Percentiles rank a stretch among this genome's conserved stretches.
phyloP scores from a whole-genome alignment of 2,888 invertebrate genomes.

The Cepaea hortensis region DNA sequence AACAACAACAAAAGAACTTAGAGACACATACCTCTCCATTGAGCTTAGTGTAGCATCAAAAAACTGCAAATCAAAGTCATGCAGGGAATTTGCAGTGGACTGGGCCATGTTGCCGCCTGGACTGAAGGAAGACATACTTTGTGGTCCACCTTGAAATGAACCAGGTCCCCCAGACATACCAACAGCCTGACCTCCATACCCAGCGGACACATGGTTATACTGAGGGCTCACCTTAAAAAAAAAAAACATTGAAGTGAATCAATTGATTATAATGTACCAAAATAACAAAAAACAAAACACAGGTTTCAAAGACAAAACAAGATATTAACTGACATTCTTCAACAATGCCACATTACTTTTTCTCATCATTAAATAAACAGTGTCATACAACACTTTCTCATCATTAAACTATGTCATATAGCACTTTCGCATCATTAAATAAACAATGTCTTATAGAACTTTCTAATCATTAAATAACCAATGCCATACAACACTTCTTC shows the following conservation, averaged over 20 bases:
- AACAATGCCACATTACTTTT: no score
- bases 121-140: conserved; percentile 26
- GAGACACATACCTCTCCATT: conserved; percentile 29
- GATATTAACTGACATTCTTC: no score
- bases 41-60: conserved; percentile 35
- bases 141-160: conserved; percentile 42
- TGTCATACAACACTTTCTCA: no score
- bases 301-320: background rate
- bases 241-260: background rate
- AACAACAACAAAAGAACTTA: no score
- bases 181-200: conserved; percentile 48
- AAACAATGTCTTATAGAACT: no score
- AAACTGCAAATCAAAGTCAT: conserved; percentile 45
- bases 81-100: conserved; percentile 33
- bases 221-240: conserved; percentile 62
- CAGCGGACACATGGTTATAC: conserved; percentile 59
- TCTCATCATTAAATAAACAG: no score
- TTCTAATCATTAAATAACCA: no score
- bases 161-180: conserved; percentile 45
- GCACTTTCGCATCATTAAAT: no score
- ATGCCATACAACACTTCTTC: no score
- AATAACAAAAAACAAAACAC: background rate
- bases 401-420: no score
- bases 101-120: conserved; percentile 32
- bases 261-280: background rate